These are phyloP conservation scores for Mormyrus iriodes DNA, from an alignment of 2,113 vertebrate species.

Conservation along the genomic window DNA sequence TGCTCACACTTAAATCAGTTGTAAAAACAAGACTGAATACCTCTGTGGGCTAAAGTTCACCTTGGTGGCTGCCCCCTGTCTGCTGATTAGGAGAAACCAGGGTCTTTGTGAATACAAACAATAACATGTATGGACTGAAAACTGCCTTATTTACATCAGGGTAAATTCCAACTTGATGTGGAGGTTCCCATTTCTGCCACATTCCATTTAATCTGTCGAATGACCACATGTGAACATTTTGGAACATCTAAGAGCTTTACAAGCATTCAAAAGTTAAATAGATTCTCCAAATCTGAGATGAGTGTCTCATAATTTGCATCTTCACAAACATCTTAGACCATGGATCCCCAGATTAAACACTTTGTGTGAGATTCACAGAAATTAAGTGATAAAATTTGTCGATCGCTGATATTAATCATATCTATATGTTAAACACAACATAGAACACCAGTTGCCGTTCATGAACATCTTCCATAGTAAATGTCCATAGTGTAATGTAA, in stretches of 20 bases:
- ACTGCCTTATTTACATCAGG: neutral
- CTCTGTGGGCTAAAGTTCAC: neutral
- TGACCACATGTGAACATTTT: neutral
- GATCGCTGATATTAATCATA: neutral
- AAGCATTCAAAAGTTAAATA: neutral
- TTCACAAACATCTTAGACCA: neutral
- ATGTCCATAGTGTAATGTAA: too few relatives aligned
- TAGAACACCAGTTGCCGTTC: neutral
- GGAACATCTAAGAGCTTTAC: neutral
- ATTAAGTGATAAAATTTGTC: neutral
- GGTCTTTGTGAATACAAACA: neutral
- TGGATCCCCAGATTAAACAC: too few relatives aligned
- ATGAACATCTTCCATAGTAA: neutral
- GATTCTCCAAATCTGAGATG: neutral
- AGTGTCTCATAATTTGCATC: neutral
- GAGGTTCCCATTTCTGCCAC: neutral
- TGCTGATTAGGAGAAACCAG: neutral
- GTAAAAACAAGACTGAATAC: neutral
- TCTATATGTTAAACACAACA: neutral
- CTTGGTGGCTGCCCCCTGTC: neutral
- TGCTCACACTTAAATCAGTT: slow-evolving; percentile 12
- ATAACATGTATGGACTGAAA: neutral
- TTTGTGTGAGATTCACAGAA: too few relatives aligned
- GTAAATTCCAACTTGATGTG: neutral
- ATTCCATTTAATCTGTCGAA: neutral